phyloP scores from a whole-genome alignment of 2,888 invertebrate genomes.

The Parthenolecanium corni region DNA sequence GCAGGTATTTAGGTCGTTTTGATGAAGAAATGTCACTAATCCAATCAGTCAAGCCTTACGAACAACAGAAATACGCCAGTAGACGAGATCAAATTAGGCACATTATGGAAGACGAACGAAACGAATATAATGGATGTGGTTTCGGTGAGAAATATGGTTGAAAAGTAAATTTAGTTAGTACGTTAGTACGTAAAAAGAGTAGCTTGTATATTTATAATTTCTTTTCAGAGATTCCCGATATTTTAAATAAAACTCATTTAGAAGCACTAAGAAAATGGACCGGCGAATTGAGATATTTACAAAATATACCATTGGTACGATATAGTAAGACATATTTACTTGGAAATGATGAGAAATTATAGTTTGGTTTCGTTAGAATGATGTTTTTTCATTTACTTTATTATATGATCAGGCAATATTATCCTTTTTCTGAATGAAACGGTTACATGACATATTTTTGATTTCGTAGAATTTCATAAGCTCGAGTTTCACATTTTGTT shows the following conservation, averaged over 20 bases:
- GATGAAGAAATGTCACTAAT: constrained; percentile 71
- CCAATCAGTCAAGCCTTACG: constrained; percentile 46
- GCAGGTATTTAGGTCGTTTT: constrained; percentile 51
- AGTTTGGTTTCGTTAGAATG: no score
- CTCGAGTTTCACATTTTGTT: no score
- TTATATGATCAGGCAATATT: no score
- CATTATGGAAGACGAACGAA: constrained; percentile 57
- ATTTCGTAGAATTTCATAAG: no score
- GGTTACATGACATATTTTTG: no score
- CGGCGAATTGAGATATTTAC: constrained; percentile 53
- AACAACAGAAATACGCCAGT: constrained; percentile 48
- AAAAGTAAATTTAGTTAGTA: not conserved
- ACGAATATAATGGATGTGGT: constrained; percentile 66
- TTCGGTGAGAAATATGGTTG: constrained; percentile 40
- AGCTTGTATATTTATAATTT: constrained; percentile 4
- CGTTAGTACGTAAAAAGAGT: constrained; percentile 3
- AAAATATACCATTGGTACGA: constrained; percentile 53
- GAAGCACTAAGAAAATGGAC: constrained; percentile 52
- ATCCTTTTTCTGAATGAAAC: no score
- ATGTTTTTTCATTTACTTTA: no score
- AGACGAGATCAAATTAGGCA: constrained; percentile 67
- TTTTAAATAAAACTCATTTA: constrained; percentile 50
- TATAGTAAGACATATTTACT: constrained; percentile 38
- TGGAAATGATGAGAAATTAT: no score
- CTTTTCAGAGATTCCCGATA: constrained; percentile 56